These are phyloP conservation scores for Plotosus lineatus DNA, from an alignment of 2,113 vertebrate species.

Conservation along the genomic window DNA sequence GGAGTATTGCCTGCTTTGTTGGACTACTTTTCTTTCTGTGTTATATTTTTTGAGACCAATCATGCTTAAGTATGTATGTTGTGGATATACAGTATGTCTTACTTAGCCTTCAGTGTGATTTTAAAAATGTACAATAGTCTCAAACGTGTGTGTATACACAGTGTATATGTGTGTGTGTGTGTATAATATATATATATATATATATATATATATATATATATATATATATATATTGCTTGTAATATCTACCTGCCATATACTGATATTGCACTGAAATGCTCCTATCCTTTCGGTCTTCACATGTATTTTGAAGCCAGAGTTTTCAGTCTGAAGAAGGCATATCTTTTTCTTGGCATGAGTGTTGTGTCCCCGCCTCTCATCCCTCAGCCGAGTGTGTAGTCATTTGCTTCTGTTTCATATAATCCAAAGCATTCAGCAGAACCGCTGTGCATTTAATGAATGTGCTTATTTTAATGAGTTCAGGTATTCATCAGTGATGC, in stretches of 20 bases:
- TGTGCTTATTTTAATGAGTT: conserved; percentile 46
- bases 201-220: conserved; percentile 18
- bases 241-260: conserved; percentile 47
- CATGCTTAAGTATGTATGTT: conserved; percentile 50
- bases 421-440: conserved; percentile 58
- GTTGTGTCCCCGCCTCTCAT: not conserved
- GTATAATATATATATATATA: conserved; percentile 26
- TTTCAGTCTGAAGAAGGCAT: conserved; percentile 25
- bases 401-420: conserved; percentile 50
- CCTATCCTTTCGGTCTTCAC: conserved; percentile 40
- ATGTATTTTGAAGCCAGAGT: conserved; percentile 33
- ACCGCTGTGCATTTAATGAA: conserved; percentile 54
- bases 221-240: conserved; percentile 29
- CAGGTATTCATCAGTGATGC: not conserved
- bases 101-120: conserved; percentile 58
- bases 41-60: conserved; percentile 28
- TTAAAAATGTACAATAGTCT: conserved; percentile 46
- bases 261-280: conserved; percentile 64
- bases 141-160: conserved; percentile 39
- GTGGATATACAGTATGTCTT: conserved; percentile 56
- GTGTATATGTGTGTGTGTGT: conserved; percentile 21
- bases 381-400: conserved; percentile 25
- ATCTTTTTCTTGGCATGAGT: conserved; percentile 33
- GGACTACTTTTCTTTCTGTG: conserved; percentile 9
- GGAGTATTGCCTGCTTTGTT: no score